Conservation (phyloP, 2,888 invertebrate genomes). For the Fabriciana adippe region DNA sequence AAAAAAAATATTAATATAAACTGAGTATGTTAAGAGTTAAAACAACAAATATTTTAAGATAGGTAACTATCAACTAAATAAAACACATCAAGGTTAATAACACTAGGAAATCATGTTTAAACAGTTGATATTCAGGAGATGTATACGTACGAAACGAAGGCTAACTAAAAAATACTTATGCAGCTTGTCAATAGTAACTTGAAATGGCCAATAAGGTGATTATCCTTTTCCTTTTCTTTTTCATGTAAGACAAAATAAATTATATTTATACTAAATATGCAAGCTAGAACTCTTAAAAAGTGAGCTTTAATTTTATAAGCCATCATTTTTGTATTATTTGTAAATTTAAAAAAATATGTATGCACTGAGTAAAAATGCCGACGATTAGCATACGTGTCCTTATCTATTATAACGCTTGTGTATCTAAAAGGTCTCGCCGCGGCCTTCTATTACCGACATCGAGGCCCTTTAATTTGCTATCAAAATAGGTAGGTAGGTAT, state of each 20-base stretch:
- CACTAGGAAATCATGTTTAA: conserved; percentile 49
- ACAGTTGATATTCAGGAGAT: conserved; percentile 53
- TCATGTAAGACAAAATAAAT: not conserved
- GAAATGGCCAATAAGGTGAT: not conserved
- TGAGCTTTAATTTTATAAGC: no score
- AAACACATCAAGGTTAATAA: conserved; percentile 38
- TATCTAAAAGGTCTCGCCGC: conserved; percentile 60
- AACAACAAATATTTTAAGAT: no score
- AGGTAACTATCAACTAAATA: not conserved
- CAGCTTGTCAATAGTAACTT: conserved; percentile 30
- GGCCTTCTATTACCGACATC: conserved; percentile 62
- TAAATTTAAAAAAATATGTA: no score
- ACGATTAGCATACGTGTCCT: conserved; percentile 75
- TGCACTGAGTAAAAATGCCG: conserved; percentile 49
- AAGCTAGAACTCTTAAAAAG: no score
- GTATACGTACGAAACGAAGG: conserved; percentile 52
- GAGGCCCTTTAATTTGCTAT: conserved; percentile 76
- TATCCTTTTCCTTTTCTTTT: not conserved
- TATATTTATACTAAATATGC: conserved; percentile 32
- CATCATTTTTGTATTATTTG: no score
- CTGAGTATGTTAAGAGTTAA: no score
- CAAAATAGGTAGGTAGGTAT: conserved; percentile 33
- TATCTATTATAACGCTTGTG: conserved; percentile 66
- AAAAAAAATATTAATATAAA: no score
- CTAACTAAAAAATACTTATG: conserved; percentile 45